Base-by-base conservation (phyloP, 1,140 invertebrate species). In the Glossosoma conforme region DNA sequence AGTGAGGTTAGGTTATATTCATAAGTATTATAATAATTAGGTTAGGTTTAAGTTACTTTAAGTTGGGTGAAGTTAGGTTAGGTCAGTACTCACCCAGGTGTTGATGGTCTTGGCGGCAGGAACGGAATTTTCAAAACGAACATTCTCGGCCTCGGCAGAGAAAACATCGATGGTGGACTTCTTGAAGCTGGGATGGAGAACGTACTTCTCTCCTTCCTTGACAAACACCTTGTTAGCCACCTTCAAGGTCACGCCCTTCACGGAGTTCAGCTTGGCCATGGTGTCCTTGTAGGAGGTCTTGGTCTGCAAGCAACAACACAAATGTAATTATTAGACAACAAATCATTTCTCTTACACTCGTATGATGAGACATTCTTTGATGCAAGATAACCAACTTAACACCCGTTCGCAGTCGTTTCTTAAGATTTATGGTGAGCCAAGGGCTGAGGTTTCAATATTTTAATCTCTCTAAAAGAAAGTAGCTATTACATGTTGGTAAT, bases 1-100 rank as follows among this genome's bases (percentile, higher is more conserved):
- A n/a, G n/a, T n/a, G n/a, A n/a, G n/a, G n/a, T n/a, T n/a, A n/a
- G n/a, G n/a, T n/a, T n/a, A n/a, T n/a, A n/a, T n/a, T n/a, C n/a
- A n/a, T n/a, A n/a, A n/a, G n/a, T n/a, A n/a, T n/a, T n/a, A n/a
- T n/a, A n/a, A n/a, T n/a, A n/a, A n/a, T n/a, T 84, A 72, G 86
- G 84, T 65, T 85, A 87, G 65, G 83, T 84, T 63, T 19, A 52
- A 14, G 62, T 30, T 8, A n/a, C 25, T 30, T 30, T 30, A n/a
- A n/a, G n/a, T n/a, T n/a, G n/a, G n/a, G n/a, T n/a, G n/a, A n/a
- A n/a, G n/a, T 9, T 37, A 37, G 6, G 35, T n/a, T 40, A 40
- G 14, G 20, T 3, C 4, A 17, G 19, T 18, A 18, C 47, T 42
- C 3, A 42, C 47, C 54, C 54, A 57, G 10, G 40, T 40, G 32